phyloP scores from a whole-genome alignment of 2,113 vertebrate species.

The Oriolus oriolus region DNA sequence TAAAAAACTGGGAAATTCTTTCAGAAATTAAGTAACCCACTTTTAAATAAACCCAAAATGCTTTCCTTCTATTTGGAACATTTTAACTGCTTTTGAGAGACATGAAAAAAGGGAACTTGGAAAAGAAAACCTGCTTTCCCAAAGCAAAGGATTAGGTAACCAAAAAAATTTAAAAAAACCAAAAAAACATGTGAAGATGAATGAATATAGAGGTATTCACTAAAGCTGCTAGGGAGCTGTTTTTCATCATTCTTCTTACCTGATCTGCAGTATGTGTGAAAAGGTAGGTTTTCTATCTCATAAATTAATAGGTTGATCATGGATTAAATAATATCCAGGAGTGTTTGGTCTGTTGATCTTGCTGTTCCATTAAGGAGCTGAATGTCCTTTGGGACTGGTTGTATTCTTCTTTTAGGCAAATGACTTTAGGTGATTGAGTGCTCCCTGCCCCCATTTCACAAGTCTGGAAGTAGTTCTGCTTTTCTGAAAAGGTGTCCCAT shows the following conservation, averaged over 20 bases:
- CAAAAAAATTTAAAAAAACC: neutral
- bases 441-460: neutral
- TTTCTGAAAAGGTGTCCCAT: neutral
- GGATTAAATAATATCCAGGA: neutral
- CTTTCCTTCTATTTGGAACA: neutral
- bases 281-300: neutral
- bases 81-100: neutral
- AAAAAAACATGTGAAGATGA: neutral
- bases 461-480: neutral
- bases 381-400: neutral
- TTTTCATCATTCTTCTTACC: neutral
- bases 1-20: neutral
- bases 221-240: neutral
- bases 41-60: neutral
- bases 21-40: neutral
- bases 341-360: neutral
- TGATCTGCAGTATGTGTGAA: neutral
- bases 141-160: neutral
- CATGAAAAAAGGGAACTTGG: neutral
- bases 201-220: neutral
- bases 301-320: neutral
- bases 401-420: neutral
- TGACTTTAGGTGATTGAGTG: neutral
- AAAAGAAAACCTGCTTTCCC: neutral
- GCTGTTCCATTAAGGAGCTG: neutral